Evolutionary conservation across 2,888 invertebrate genomes (phyloP).

Genomic region (Drosophila aldrichi): DNA sequence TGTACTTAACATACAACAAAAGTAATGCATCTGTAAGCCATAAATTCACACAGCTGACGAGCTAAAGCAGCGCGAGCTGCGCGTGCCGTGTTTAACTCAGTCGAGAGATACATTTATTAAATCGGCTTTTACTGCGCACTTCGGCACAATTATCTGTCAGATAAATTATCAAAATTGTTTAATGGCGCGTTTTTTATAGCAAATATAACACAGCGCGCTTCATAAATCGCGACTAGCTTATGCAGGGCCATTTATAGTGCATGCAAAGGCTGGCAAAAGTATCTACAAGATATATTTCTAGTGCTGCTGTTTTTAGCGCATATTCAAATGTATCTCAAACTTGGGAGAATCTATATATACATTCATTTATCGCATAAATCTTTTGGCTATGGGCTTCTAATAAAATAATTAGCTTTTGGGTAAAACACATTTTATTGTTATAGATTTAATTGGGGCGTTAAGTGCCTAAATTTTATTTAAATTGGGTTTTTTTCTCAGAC

Average conservation of each 20-base stretch:
- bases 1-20: background rate
- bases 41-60: conserved; percentile 56
- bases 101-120: conserved; percentile 52
- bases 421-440: conserved; percentile 4
- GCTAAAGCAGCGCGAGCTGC: conserved; percentile 19
- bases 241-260: conserved; percentile 30
- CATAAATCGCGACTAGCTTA: conserved; percentile 28
- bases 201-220: conserved; percentile 19
- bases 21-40: conserved; percentile 52
- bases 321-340: conserved; percentile 17
- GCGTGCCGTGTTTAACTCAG: conserved; percentile 45
- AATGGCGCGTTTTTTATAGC: conserved; percentile 39
- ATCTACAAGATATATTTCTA: conserved; percentile 34
- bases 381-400: background rate
- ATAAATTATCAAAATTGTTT: conserved; percentile 65
- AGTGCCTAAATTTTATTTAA: conserved; percentile 3
- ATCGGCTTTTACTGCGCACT: conserved; percentile 42
- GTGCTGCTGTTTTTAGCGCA: conserved; percentile 47
- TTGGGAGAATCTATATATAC: background rate
- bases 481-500: background rate
- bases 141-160: conserved; percentile 60
- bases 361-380: background rate
- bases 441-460: conserved; percentile 8
- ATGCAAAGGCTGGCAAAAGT: conserved; percentile 38
- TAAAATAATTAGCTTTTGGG: background rate